Evolutionary conservation across 2,888 invertebrate genomes (phyloP).

Genomic region (Mellilla xanthometata): DNA sequence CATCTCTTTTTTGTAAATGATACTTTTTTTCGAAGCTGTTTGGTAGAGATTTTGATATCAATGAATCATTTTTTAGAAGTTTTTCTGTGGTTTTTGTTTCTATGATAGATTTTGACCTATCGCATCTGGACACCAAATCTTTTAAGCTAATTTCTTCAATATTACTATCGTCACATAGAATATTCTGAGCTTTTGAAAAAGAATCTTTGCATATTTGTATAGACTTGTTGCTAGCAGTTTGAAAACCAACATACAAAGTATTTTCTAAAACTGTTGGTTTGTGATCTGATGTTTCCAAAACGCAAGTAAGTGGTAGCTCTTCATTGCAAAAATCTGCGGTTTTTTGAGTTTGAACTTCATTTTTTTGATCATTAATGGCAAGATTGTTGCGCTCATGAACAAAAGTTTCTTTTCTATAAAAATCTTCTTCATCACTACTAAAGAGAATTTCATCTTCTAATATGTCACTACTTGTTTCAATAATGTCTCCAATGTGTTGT

Average conservation of each 20-base stretch:
- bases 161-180: conserved; percentile 42
- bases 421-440: conserved; percentile 59
- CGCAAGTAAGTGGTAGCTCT: conserved; percentile 60
- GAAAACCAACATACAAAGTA: conserved; percentile 69
- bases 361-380: not conserved
- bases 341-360: not conserved
- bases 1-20: too few species aligned
- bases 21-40: too few species aligned
- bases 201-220: conserved; percentile 60
- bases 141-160: conserved; percentile 38
- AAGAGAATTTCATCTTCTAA: conserved; percentile 65
- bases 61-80: too few species aligned
- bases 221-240: conserved; percentile 68
- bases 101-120: conserved; percentile 18
- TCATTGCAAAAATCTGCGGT: conserved; percentile 35
- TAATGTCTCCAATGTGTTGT: conserved; percentile 4
- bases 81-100: not conserved
- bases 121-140: conserved; percentile 47
- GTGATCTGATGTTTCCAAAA: conserved; percentile 55
- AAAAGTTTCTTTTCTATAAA: conserved; percentile 47
- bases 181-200: conserved; percentile 55
- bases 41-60: too few species aligned
- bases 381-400: not conserved
- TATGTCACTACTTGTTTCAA: conserved; percentile 23
- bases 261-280: conserved; percentile 50